Evolutionary conservation across 2,888 invertebrate species (phyloP).

Genomic region (Drosophila longiperda): DNA sequence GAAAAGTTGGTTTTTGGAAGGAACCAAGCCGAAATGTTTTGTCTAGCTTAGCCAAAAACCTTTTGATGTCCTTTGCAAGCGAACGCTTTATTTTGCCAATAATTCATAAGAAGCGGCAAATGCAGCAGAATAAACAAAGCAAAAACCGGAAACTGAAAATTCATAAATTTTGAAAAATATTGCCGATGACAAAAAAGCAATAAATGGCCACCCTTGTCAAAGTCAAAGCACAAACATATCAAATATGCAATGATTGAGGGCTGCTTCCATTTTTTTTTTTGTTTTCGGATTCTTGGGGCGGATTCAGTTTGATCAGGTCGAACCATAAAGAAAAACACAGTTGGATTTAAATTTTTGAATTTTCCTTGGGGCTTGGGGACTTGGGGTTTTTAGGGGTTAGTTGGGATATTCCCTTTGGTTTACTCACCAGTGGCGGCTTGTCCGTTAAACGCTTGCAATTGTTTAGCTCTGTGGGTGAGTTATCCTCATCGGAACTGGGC

Average conservation of each 20-base stretch:
- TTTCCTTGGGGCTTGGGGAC: constrained; percentile 10
- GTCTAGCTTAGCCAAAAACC: constrained; percentile 43
- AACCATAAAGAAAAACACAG: constrained; percentile 6
- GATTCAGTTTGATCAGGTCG: constrained; percentile 22
- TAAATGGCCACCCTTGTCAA: constrained; percentile 79
- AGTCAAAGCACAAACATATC: constrained; percentile 60
- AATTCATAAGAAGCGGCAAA: constrained; percentile 71
- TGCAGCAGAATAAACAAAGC: constrained; percentile 52
- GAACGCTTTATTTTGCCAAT: constrained; percentile 62
- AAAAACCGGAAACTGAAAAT: constrained; percentile 29
- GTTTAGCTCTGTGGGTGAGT: constrained; percentile 93
- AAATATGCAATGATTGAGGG: constrained; percentile 53
- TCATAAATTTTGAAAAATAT: constrained; percentile 57
- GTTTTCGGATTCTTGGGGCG: neutral
- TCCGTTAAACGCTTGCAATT: constrained; percentile 92
- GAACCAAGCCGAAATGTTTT: constrained; percentile 34
- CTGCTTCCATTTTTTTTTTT: neutral
- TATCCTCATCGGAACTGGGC: constrained; percentile 92
- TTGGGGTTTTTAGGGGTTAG: neutral
- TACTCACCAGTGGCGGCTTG: constrained; percentile 89
- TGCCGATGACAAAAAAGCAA: constrained; percentile 61
- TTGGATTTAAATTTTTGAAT: constrained; percentile 23
- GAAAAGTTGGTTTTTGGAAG: constrained; percentile 22
- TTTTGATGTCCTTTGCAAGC: constrained; percentile 44
- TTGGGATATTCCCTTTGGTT: neutral